Conservation (phyloP, 1,140 invertebrate genomes). For the Pogonomyrmex californicus region DNA sequence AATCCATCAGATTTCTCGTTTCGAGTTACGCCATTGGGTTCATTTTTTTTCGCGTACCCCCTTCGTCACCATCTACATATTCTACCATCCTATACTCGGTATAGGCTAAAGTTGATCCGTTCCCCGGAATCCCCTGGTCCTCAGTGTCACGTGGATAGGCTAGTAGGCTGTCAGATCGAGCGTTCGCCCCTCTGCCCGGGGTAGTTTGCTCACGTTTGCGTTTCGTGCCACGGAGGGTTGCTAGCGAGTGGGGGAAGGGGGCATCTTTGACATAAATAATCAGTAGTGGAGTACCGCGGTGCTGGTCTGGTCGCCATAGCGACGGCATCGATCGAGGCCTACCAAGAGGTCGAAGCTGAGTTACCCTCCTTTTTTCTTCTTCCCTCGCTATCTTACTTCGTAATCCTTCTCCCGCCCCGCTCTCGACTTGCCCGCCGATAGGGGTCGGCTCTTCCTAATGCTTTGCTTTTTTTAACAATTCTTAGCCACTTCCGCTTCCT, state of each 20-base stretch:
- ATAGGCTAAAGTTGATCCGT: neutral
- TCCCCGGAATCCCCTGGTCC: conserved; percentile 30
- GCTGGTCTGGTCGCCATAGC: conserved; percentile 80
- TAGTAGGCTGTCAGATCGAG: conserved; percentile 50
- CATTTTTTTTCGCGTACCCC: neutral
- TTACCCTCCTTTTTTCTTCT: conserved; percentile 64
- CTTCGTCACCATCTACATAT: conserved; percentile 13
- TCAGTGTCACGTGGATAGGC: conserved; percentile 57
- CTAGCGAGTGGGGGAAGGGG: conserved; percentile 65
- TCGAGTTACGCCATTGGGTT: conserved; percentile 5
- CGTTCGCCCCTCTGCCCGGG: conserved; percentile 38
- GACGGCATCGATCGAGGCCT: conserved; percentile 84
- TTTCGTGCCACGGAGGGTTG: conserved; percentile 67
- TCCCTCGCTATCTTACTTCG: conserved; percentile 14
- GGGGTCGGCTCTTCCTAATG: conserved; percentile 18
- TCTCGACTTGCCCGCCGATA: conserved; percentile 6
- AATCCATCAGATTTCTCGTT: neutral
- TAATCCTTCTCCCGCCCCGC: neutral
- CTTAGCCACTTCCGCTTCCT: conserved; percentile 50
- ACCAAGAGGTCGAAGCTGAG: conserved; percentile 73
- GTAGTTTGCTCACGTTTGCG: conserved; percentile 78
- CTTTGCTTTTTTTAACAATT: conserved; percentile 46
- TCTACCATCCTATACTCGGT: neutral
- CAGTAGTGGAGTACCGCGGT: conserved; percentile 84
- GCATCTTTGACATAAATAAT: conserved; percentile 87